Evolutionary conservation across 2,113 vertebrate species (phyloP).

Genomic region (Heterocephalus glaber): DNA sequence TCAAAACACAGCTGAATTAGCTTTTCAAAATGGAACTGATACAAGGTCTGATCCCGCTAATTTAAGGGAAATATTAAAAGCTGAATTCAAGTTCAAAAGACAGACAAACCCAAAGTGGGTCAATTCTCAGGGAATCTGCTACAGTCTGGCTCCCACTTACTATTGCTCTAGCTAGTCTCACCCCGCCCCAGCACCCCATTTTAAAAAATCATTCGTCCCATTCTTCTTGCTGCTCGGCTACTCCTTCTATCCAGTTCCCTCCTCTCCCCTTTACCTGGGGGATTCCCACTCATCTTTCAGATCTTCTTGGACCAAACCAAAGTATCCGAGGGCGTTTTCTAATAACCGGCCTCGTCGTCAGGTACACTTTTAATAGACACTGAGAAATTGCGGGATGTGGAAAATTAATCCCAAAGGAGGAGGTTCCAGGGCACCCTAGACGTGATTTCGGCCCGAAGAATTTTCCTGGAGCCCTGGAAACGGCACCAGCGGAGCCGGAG

Average conservation of each 20-base stretch:
- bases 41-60: background rate
- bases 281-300: background rate
- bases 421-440: background rate
- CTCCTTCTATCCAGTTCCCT: background rate
- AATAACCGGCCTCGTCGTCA: background rate
- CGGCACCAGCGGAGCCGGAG: no score
- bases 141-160: background rate
- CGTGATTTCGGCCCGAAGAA: background rate
- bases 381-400: background rate
- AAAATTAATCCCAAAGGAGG: background rate
- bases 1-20: constrained; percentile 37
- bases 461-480: background rate
- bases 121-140: background rate
- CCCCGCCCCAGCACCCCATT: background rate
- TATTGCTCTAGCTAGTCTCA: background rate
- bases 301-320: background rate
- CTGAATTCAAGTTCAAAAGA: background rate
- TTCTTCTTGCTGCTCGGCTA: background rate
- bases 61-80: background rate
- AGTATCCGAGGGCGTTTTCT: background rate
- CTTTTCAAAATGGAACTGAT: constrained; percentile 30
- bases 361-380: background rate
- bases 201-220: background rate
- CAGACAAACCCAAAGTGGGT: background rate
- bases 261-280: background rate